Evolutionary conservation across 2,888 invertebrate genomes (phyloP), one percentile per base, ranked within the genome.

Genomic region (Hybos culiciformis): DNA sequence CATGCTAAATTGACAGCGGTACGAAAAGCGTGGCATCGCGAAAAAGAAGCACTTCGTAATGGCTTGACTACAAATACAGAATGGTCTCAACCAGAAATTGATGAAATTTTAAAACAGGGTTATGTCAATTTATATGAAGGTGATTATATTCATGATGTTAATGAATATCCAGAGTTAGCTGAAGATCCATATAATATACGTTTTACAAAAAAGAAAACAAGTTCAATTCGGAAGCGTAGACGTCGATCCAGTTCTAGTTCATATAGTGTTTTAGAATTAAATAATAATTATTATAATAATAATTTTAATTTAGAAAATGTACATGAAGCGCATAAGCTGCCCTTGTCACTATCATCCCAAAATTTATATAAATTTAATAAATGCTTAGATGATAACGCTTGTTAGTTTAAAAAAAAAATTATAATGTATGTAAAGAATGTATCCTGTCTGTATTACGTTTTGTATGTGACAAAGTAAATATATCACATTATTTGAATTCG

Each of bases 121-220:
- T 80, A 79, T 56, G 84, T 85, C 45, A 74, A 81, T 29, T 85
- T 82, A 54, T 92, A 91, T 68, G 87, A 90, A 57, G 88, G 86
- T 46, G 86, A 90, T 59, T 93, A 91, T 69, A 81, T 87, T 53
- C 90, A 92, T 67, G 88, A 91, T 61, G 83, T 91, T 24, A 79
- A 82, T 54, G 71, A 80, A 46, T 93, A 91, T 69, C 92, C 93
- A 0, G 91, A 93, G 63, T 73, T 94, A 41, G 88, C 93, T 42
- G 94, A 94, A 68, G 94, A 94, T 70, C 93, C 92, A 7, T 90
- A 87, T 70, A 94, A 94, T 69, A 80, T 96, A 48, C 78, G 84
- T 58, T 90, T 92, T 62, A 75, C 83, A 33, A 88, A 87, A 69
- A 84, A 83, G 66, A 78, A 83, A 55, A 72, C 74, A 23, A 79